phyloP scores from a whole-genome alignment of 2,797 vertebrate species.

The Melanotaenia maccullochi region DNA sequence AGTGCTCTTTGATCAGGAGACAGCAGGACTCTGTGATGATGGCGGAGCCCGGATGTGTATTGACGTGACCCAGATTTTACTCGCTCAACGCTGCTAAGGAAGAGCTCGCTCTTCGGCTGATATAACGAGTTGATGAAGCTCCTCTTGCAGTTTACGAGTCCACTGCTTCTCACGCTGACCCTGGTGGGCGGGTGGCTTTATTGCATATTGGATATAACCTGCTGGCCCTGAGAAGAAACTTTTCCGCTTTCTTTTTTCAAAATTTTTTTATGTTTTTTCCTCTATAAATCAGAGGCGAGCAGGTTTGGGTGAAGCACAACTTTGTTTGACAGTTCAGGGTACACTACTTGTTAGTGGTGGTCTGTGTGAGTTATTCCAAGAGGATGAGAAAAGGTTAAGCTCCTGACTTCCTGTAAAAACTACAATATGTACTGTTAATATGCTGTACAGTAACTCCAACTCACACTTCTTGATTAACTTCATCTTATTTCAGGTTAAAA shows the following conservation, averaged over 20 bases:
- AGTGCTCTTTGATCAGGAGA: constrained; percentile 78
- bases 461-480: constrained; percentile 72
- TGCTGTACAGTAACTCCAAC: constrained; percentile 76
- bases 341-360: constrained; percentile 50
- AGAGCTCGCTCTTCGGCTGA: constrained; percentile 44
- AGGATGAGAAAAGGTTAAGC: constrained; percentile 53
- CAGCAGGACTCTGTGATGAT: constrained; percentile 63
- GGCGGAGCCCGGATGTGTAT: constrained; percentile 67
- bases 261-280: background rate
- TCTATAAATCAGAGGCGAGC: constrained; percentile 46
- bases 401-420: constrained; percentile 74
- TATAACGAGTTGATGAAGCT: constrained; percentile 38
- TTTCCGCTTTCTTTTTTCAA: no score
- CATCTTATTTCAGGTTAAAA: constrained; percentile 76
- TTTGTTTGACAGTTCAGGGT: constrained; percentile 78
- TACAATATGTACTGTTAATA: constrained; percentile 74
- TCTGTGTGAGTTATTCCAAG: constrained; percentile 51
- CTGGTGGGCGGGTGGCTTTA: constrained; percentile 55
- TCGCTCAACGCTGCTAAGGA: constrained; percentile 54
- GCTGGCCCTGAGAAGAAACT: constrained; percentile 61
- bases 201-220: constrained; percentile 65
- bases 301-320: constrained; percentile 78
- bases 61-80: constrained; percentile 77
- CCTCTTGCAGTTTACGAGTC: constrained; percentile 41
- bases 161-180: constrained; percentile 51